Evolutionary conservation across 2,888 invertebrate genomes (phyloP), one percentile per base, ranked within the genome.

Genomic region (Neuroscelio doddi): DNA sequence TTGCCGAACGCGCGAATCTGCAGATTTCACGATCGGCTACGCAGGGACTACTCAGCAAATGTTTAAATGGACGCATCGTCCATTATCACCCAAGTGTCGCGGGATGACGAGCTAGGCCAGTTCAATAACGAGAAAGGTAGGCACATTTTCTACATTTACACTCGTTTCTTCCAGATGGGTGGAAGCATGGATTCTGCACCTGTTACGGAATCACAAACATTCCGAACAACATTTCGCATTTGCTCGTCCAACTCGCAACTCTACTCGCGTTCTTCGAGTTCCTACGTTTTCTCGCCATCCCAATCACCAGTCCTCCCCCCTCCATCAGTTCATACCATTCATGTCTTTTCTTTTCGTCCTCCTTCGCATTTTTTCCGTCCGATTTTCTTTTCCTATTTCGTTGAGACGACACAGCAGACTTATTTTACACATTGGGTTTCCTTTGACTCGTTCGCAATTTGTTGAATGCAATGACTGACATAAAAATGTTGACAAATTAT

Each of bases 41-140:
- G 74, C 74, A 77, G 77, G 71, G 75, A 77, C 74, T 74, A 73
- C 72, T 27, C 77, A 87, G 85, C 88, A 88, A 89, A 90, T 90
- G 90, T 90, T 89, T 89, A 89, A 92, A 95, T 95, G 96, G 96
- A 96, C 95, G 95, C 94, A 92, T 93, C 96, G 93, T 96, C 96
- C 93, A 96, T 96, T 90, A 96, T 96, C 88, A 95, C 96, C 88
- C 95, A 96, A 92, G 96, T 96, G 91, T 94, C 94, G 89, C 93
- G 95, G 90, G 96, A 96, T 92, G 96, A 96, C 91, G 96, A 96
- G 88, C 93, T 83, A 80, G 82, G 82, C 72, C 83, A 93, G 89
- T 90, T 94, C 88, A 94, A 93, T 89, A 94, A 92, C 89, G 95
- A 95, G 89, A 95, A 95, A 94, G 95, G 95, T 95, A 79, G 66